These are phyloP conservation scores for Macaria liturata DNA, from an alignment of 2,888 invertebrate species.

Conservation along the genomic window DNA sequence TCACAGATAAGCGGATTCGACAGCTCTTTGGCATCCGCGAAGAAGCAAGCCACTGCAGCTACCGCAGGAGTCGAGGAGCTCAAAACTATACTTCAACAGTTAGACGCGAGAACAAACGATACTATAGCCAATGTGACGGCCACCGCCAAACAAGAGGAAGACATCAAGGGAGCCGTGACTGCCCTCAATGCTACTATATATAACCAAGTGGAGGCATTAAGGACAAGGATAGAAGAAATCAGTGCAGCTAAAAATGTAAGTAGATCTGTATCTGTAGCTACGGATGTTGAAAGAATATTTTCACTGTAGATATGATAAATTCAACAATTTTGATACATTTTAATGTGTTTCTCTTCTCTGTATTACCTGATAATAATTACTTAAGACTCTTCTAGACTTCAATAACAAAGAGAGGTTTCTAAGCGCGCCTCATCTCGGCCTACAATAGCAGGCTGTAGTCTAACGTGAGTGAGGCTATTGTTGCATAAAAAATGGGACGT, in stretches of 20 bases:
- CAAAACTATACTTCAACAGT: conserved; percentile 55
- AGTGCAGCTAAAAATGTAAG: conserved; percentile 49
- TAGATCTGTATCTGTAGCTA: conserved; percentile 12
- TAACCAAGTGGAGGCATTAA: conserved; percentile 57
- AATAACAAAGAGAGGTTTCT: too few relatives aligned
- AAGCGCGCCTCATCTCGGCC: too few relatives aligned
- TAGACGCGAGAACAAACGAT: conserved; percentile 66
- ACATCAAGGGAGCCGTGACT: conserved; percentile 52
- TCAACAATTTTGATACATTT: too few relatives aligned
- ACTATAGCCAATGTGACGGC: conserved; percentile 65
- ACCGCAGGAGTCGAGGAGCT: conserved; percentile 70
- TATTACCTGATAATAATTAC: too few relatives aligned
- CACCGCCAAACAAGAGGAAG: conserved; percentile 52
- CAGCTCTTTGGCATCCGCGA: conserved; percentile 61
- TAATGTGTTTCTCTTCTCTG: too few relatives aligned
- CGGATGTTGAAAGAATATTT: too few relatives aligned
- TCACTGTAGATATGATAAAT: too few relatives aligned
- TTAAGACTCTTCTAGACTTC: too few relatives aligned
- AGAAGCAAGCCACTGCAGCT: conserved; percentile 68
- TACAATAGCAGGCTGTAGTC: too few relatives aligned
- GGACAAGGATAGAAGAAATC: conserved; percentile 60
- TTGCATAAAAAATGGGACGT: too few relatives aligned
- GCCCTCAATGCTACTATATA: conserved; percentile 61
- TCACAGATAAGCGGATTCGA: conserved; percentile 80
- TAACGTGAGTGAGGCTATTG: too few relatives aligned